Conservation (phyloP, 2,797 vertebrate genomes). For the Mallotus villosus region DNA sequence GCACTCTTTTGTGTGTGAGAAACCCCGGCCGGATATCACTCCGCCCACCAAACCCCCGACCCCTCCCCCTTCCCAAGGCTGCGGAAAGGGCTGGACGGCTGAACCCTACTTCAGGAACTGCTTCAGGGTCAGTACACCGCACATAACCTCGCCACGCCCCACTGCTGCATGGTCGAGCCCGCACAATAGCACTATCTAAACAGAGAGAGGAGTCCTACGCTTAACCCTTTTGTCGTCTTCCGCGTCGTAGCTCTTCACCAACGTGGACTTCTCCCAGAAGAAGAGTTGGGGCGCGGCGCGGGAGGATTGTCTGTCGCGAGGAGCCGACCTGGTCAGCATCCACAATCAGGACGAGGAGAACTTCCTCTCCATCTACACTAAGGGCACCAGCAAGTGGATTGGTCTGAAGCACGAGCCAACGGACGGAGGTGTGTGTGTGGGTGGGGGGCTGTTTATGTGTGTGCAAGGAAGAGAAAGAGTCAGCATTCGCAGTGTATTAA, state of each 20-base stretch:
- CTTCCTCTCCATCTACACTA: conserved; percentile 69
- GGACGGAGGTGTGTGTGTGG: conserved; percentile 65
- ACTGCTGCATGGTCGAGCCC: too few species aligned
- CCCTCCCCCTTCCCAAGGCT: conserved; percentile 58
- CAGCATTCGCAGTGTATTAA: too few species aligned
- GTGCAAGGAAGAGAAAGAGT: too few species aligned
- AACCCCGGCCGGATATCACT: conserved; percentile 66
- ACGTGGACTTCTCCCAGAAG: conserved; percentile 65
- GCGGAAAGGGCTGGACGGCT: conserved; percentile 58
- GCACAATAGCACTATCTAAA: too few species aligned
- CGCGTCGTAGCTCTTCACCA: conserved; percentile 70
- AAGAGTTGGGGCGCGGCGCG: conserved; percentile 73
- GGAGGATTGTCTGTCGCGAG: conserved; percentile 72
- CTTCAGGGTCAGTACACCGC: conserved; percentile 62
- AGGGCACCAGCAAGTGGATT: conserved; percentile 75
- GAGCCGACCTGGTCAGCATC: conserved; percentile 74
- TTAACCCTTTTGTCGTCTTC: too few species aligned
- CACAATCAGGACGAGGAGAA: conserved; percentile 71
- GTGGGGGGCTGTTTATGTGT: not conserved
- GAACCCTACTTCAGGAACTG: conserved; percentile 69
- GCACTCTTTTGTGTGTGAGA: conserved; percentile 73
- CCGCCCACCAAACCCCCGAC: conserved; percentile 73
- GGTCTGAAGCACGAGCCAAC: conserved; percentile 70
- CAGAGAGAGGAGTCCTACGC: too few species aligned
- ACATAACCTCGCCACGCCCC: too few species aligned